These are phyloP conservation scores for Caranx ignobilis DNA, from an alignment of 2,113 vertebrate genomes.

Conservation along the genomic window DNA sequence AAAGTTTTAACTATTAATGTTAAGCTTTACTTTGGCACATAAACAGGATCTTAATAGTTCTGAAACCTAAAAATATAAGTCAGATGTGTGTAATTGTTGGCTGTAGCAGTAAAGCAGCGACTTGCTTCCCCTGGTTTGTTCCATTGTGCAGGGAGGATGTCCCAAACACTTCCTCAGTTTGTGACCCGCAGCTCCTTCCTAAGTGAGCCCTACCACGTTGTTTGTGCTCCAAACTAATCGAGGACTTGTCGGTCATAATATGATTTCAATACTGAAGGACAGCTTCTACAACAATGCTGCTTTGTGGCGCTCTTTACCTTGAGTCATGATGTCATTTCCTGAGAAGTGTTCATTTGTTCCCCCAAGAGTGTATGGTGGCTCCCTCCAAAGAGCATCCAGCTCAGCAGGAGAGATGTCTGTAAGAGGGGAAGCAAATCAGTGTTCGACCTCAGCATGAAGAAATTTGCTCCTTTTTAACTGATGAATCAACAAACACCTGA, in stretches of 20 bases:
- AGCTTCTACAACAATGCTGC: not conserved
- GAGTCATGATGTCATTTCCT: conserved; percentile 83
- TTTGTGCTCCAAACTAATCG: conserved; percentile 8
- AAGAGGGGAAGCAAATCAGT: conserved; percentile 4
- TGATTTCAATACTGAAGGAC: not conserved
- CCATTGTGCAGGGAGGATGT: conserved; percentile 77
- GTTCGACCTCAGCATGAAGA: not conserved
- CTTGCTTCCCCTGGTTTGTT: conserved; percentile 64
- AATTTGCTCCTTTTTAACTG: not conserved
- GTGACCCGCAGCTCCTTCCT: conserved; percentile 29
- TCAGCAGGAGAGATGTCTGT: conserved; percentile 85
- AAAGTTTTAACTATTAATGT: not conserved
- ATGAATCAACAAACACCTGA: not conserved
- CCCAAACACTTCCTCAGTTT: conserved; percentile 72
- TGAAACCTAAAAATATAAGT: conserved; percentile 60
- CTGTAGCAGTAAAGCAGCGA: conserved; percentile 8
- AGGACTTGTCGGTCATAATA: not conserved
- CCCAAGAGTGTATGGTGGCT: conserved; percentile 80
- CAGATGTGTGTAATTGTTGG: conserved; percentile 31
- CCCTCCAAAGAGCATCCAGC: conserved; percentile 85
- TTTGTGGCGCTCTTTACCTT: conserved; percentile 71
- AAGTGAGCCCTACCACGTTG: conserved; percentile 1
- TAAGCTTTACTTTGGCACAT: conserved; percentile 8
- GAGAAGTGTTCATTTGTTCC: conserved; percentile 79
- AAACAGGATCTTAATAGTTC: conserved; percentile 45